These are phyloP conservation scores for Zhuqinia jingwanae DNA, from an alignment of 2,888 invertebrate genomes.

Conservation along the genomic window DNA sequence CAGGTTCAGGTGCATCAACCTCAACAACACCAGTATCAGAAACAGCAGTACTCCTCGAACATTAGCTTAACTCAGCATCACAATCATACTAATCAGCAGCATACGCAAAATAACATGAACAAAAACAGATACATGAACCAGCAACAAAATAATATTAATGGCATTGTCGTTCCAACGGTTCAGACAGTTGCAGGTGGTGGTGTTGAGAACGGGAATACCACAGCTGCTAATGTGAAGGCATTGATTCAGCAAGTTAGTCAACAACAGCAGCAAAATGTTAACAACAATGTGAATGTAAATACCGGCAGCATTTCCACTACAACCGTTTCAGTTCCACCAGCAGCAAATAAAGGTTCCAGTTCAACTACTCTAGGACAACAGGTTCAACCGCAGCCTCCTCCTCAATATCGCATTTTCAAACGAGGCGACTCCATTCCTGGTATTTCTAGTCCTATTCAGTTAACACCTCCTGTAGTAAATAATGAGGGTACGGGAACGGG, in stretches of 20 bases:
- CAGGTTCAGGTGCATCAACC: too few relatives aligned
- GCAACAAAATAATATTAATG: constrained; percentile 22
- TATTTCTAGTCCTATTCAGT: constrained; percentile 69
- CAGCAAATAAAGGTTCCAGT: too few relatives aligned
- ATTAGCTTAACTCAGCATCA: background rate
- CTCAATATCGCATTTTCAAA: constrained; percentile 77
- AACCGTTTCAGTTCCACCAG: background rate
- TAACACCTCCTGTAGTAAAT: background rate
- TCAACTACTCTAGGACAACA: background rate
- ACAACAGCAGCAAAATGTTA: constrained; percentile 48
- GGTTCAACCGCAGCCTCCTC: constrained; percentile 66
- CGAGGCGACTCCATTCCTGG: constrained; percentile 77
- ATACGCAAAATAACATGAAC: constrained; percentile 49
- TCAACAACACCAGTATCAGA: constrained; percentile 11
- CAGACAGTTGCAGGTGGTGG: background rate
- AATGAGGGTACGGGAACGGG: background rate
- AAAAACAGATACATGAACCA: constrained; percentile 43
- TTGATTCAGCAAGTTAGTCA: constrained; percentile 57
- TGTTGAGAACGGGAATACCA: constrained; percentile 10
- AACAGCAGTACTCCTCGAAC: background rate
- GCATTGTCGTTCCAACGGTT: constrained; percentile 13
- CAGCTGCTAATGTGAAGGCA: constrained; percentile 40
- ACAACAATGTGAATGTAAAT: constrained; percentile 15
- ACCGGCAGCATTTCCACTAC: background rate
- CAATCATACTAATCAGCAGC: constrained; percentile 1